Evolutionary conservation across 2,888 invertebrate genomes (phyloP).

Genomic region (Aspidiotus destructor): DNA sequence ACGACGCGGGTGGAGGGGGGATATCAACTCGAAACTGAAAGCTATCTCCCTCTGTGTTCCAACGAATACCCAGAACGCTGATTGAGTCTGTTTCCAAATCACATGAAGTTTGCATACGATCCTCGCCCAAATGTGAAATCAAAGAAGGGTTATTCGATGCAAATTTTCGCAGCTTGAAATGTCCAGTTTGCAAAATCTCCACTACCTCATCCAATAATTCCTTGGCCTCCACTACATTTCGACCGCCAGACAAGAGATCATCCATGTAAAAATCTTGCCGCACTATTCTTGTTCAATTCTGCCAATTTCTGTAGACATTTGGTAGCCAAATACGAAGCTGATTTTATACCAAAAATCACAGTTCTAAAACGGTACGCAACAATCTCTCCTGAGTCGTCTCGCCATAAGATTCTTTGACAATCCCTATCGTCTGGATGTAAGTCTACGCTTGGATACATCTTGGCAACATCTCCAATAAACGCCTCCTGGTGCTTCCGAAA

Average conservation of each 20-base stretch:
- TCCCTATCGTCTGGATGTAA: conserved; percentile 34
- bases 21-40: background rate
- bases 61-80: background rate
- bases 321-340: conserved; percentile 9
- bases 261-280: background rate
- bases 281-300: background rate
- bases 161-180: conserved; percentile 7
- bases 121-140: background rate
- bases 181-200: background rate
- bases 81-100: background rate
- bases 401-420: conserved; percentile 38
- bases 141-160: background rate
- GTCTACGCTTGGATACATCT: conserved; percentile 38
- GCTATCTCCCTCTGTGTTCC: background rate
- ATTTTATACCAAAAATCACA: conserved; percentile 4
- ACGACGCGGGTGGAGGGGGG: background rate
- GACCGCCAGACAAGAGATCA: background rate
- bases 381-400: conserved; percentile 34
- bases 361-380: conserved; percentile 34
- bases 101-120: background rate
- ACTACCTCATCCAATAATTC: background rate
- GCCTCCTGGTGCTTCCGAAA: conserved; percentile 29
- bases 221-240: background rate
- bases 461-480: conserved; percentile 37
- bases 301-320: background rate